Percentiles rank a stretch among this genome's conserved stretches.
Conservation (phyloP, 2,113 vertebrate species). For the Lethenteron reissneri region DNA sequence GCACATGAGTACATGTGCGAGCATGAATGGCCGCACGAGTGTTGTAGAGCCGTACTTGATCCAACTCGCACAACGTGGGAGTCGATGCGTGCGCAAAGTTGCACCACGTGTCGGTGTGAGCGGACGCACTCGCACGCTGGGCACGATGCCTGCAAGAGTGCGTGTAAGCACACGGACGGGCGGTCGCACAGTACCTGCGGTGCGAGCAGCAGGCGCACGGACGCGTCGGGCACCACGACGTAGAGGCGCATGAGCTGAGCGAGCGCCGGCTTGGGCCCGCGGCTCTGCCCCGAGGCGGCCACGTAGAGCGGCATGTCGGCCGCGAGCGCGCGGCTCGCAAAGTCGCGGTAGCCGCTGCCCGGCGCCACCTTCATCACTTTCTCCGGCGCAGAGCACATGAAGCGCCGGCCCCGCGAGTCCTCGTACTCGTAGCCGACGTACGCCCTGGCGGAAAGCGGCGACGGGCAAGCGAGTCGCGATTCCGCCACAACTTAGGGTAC, state of each 20-base stretch:
- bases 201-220: constrained; percentile 57
- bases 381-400: constrained; percentile 79
- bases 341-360: constrained; percentile 72
- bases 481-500: too few relatives aligned
- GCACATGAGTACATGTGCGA: too few relatives aligned
- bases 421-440: constrained; percentile 96
- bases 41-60: neutral
- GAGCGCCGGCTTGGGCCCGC: constrained; percentile 69
- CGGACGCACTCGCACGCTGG: neutral
- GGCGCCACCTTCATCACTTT: constrained; percentile 73
- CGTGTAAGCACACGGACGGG: neutral
- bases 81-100: neutral
- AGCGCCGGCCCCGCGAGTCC: constrained; percentile 65
- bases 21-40: neutral
- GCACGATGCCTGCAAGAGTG: neutral
- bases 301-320: constrained; percentile 91
- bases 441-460: constrained; percentile 28
- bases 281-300: constrained; percentile 63
- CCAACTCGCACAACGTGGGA: neutral
- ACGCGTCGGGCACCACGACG: constrained; percentile 70
- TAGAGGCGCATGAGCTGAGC: constrained; percentile 77
- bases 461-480: too few relatives aligned
- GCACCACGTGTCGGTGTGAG: neutral
- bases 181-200: constrained; percentile 45
- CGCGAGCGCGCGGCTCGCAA: constrained; percentile 64